Evolutionary conservation across 1,140 invertebrate species (phyloP), one percentile per base, ranked within the genome.

Genomic region (Monochamus saltuarius): DNA sequence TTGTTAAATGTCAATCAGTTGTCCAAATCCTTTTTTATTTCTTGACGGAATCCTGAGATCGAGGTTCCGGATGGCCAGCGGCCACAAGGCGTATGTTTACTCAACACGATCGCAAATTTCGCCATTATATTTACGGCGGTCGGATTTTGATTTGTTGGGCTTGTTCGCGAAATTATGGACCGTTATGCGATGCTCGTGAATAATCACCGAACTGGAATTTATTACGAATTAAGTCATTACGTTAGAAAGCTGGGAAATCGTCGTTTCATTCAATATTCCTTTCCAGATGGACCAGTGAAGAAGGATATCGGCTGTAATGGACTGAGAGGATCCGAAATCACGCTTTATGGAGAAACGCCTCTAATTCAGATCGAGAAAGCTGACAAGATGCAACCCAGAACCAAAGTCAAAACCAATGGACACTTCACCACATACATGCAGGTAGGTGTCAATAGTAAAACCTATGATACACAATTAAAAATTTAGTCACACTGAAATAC

Each of bases 321-420:
- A 37, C 56, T 77, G 36, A 72, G 74, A 55, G 76, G 74, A 35
- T 75, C 76, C 1, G 74, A 78, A 59, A 75, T 75, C 36, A 77
- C 73, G 7, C 66, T 78, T 10, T 77, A 76, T 59, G 77, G 75
- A 37, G 77, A 79, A 52, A 54, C 49, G 17, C 61, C 63, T 4
- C 45, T 51, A 10, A 46, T 59, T 8, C 58, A 62, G n/a, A 59
- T 62, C n/a, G 73, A 73, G 11, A 71, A 68, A 59, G 6, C 38
- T 8, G 71, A 73, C n/a, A 66, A 67, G 57, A 39, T 68, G 8
- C 69, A 66, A 39, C 46, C 73, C 22, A 73, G 83, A 51, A 77
- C 80, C 22, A 82, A 82, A 72, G 78, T 85, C 47, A 86, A 84
- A 71, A 85, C 83, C n/a, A 85, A 85, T 70, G 84, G 84, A 16